Conservation (phyloP, 2,888 invertebrate genomes). For the Melieria picta region DNA sequence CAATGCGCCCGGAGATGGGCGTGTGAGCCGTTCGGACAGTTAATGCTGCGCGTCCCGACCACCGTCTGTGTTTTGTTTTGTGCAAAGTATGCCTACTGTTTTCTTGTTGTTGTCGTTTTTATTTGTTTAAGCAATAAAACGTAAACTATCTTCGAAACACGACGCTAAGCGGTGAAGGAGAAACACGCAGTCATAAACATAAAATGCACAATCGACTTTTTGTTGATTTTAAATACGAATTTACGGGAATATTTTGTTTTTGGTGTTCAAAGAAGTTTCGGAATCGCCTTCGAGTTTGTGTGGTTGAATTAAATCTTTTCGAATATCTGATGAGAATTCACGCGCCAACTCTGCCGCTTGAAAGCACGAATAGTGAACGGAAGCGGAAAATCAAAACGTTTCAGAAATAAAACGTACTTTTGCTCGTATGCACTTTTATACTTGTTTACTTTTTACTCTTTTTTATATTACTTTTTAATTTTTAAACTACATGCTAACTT, state of each 20-base stretch:
- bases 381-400: not conserved
- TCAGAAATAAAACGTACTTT: not conserved
- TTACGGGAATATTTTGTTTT: not conserved
- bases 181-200: not conserved
- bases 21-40: no score
- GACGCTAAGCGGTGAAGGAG: not conserved
- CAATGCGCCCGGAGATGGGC: no score
- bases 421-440: slow-evolving; percentile 11
- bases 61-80: slow-evolving; percentile 2
- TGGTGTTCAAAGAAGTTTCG: not conserved
- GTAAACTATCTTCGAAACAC: not conserved
- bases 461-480: slow-evolving; percentile 24
- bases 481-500: slow-evolving; percentile 33
- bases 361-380: not conserved
- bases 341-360: not conserved
- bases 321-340: no score
- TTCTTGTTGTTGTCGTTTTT: not conserved
- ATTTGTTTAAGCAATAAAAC: not conserved
- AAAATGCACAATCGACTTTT: not conserved
- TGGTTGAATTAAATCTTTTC: no score
- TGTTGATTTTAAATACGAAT: not conserved
- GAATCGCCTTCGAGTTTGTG: not conserved
- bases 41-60: not conserved
- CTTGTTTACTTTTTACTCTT: slow-evolving; percentile 34
- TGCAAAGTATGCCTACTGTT: slow-evolving; percentile 13